These are phyloP conservation scores for Chorisops tibialis DNA, from an alignment of 2,888 invertebrate genomes.

Conservation along the genomic window DNA sequence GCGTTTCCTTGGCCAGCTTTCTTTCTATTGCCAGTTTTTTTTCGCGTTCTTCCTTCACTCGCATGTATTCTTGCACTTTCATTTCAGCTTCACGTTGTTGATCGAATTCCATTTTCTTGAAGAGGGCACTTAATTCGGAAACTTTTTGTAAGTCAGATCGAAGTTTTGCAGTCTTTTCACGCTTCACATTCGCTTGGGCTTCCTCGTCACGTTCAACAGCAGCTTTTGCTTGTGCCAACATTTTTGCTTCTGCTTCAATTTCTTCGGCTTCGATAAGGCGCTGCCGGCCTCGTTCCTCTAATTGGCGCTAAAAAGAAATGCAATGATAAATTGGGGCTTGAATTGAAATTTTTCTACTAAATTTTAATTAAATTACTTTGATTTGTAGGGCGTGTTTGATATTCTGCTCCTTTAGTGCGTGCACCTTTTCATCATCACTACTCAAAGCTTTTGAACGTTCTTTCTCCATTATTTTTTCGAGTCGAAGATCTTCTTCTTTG, in stretches of 20 bases:
- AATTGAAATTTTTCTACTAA: not conserved
- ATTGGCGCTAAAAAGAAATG: conserved; percentile 39
- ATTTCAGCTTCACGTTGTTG: conserved; percentile 49
- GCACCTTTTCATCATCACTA: conserved; percentile 44
- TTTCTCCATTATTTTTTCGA: conserved; percentile 47
- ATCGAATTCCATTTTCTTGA: conserved; percentile 48
- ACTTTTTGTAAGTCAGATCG: conserved; percentile 46
- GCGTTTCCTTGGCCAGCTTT: conserved; percentile 44
- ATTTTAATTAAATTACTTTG: conserved; percentile 29
- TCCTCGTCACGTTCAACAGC: conserved; percentile 45
- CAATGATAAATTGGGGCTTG: not conserved
- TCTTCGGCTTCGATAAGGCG: conserved; percentile 49
- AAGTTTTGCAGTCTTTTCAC: conserved; percentile 44
- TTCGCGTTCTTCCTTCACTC: conserved; percentile 46
- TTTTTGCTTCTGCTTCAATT: conserved; percentile 48
- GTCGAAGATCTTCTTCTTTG: conserved; percentile 45
- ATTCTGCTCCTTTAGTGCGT: conserved; percentile 40
- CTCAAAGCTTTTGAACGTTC: conserved; percentile 43
- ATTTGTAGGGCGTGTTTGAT: conserved; percentile 47
- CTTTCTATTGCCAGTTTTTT: conserved; percentile 44
- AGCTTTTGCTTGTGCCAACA: conserved; percentile 42
- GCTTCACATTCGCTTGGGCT: conserved; percentile 40
- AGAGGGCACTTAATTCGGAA: conserved; percentile 45
- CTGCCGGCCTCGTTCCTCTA: conserved; percentile 45
- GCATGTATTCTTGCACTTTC: conserved; percentile 48